These are phyloP conservation scores for Kryptolebias marmoratus DNA, from an alignment of 2,113 vertebrate species.

Conservation along the genomic window DNA sequence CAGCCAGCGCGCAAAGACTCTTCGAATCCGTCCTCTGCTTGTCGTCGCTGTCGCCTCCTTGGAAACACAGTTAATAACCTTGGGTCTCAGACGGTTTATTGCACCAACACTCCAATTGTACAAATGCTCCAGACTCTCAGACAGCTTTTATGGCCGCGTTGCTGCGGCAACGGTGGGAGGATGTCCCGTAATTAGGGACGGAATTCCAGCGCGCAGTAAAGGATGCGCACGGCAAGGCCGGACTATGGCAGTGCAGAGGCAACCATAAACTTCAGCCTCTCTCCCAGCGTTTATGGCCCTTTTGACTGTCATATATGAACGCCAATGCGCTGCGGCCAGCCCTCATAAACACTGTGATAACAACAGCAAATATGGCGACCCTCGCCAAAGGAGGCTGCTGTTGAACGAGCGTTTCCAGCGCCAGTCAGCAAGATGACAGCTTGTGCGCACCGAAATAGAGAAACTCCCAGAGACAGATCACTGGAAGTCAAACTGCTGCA, in stretches of 20 bases:
- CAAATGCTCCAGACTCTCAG: constrained; percentile 86
- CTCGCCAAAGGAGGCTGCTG: constrained; percentile 59
- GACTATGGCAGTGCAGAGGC: constrained; percentile 80
- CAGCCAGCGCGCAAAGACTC: constrained; percentile 46
- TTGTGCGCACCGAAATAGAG: constrained; percentile 30
- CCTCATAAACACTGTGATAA: constrained; percentile 77
- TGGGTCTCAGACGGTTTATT: constrained; percentile 88
- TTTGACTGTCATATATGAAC: constrained; percentile 83
- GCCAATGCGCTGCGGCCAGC: constrained; percentile 76
- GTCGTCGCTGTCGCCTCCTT: constrained; percentile 79
- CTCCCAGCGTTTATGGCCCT: constrained; percentile 78
- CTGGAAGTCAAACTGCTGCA: constrained; percentile 17
- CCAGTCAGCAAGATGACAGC: constrained; percentile 61
- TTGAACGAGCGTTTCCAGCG: constrained; percentile 50
- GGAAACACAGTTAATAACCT: constrained; percentile 86
- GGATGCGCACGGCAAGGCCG: constrained; percentile 84
- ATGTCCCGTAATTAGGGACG: constrained; percentile 93
- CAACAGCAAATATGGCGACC: constrained; percentile 78
- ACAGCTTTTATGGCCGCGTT: constrained; percentile 91
- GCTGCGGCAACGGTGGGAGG: constrained; percentile 86
- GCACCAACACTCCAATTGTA: constrained; percentile 84
- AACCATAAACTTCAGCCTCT: constrained; percentile 83
- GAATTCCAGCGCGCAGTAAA: constrained; percentile 89
- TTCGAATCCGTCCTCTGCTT: constrained; percentile 58
- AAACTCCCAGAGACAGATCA: not conserved